Percentiles rank a stretch among this genome's conserved stretches.
Evolutionary conservation across 2,113 vertebrate species (phyloP).

Genomic region (Pteruthius melanotis): DNA sequence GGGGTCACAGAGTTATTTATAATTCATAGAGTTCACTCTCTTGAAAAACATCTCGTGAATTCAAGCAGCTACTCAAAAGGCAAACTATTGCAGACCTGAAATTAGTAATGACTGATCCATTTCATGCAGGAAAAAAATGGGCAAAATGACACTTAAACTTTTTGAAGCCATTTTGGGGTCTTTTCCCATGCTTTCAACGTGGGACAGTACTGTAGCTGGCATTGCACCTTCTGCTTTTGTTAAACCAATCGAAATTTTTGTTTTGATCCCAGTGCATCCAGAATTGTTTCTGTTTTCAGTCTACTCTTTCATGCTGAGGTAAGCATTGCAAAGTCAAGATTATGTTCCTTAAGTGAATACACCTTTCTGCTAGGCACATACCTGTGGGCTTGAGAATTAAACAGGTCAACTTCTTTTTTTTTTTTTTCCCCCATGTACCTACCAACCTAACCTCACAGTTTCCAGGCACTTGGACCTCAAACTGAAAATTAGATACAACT

Average conservation of each 20-base stretch:
- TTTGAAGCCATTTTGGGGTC: not conserved
- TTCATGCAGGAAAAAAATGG: not conserved
- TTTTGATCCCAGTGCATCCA: not conserved
- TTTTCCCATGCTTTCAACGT: not conserved
- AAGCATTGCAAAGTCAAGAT: not conserved
- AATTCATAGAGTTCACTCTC: not conserved
- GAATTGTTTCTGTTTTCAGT: not conserved
- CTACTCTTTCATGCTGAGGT: not conserved
- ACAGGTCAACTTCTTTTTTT: not conserved
- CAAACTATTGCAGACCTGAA: not conserved
- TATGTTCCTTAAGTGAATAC: not conserved
- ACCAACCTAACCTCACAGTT: not conserved
- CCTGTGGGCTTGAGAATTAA: not conserved
- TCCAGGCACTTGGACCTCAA: not conserved
- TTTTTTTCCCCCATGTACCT: fast-evolving
- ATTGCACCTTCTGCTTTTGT: not conserved
- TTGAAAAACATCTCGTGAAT: not conserved
- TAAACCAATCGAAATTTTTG: not conserved
- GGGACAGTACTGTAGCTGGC: not conserved
- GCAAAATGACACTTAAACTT: not conserved
- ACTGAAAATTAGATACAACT: not conserved
- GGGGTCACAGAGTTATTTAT: not conserved
- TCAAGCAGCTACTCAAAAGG: not conserved
- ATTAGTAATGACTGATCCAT: not conserved
- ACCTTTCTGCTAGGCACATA: not conserved